Base-by-base conservation (phyloP, 1,140 invertebrate species). In the Lysiphlebus fabarum region DNA sequence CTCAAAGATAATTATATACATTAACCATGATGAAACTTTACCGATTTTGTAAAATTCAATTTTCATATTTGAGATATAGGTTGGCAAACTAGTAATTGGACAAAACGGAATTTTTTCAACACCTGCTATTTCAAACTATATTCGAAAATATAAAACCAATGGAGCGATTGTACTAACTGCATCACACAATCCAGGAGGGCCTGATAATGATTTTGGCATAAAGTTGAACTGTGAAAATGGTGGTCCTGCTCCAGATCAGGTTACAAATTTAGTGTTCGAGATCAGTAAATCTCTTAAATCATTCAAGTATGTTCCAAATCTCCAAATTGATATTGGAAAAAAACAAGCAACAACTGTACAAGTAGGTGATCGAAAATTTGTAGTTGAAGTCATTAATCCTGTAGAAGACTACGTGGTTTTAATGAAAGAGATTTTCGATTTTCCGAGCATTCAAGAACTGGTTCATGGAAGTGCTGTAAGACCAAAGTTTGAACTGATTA, bases 341-440 rank as follows among this genome's bases (percentile, higher is more conserved):
- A 82, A 92, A 65, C 71, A 78, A 56, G 70, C 42, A 62, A 63
- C 71, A 64, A 69, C 68, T 66, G 78, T 82, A 38, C 69, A 89
- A 82, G 82, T 91, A 33, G 87, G 89, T 65, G 91, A 86, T 38
- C 81, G 81, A 53, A 71, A 83, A 12, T 97, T 98, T 75, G 84
- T 82, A 7, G 89, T 99, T 7, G 89, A 98, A 70, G 84, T 99
- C 1, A 88, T 99, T 60, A 95, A 99, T 78, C 87, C 92, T 1
- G 93, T 98, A 4, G 81, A 84, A 11, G 92, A 97, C 75, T 99
- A 99, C 76, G 83, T 96, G 1, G 78, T 82, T 2, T 85, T 95
- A 47, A 98, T 99, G 96, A 95, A 98, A 76, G 86, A 90, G 66
- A 98, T 99, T 65, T 99, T 99, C 81, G 95, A 99, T 80, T 99